These are phyloP conservation scores for Venturia canescens DNA, from an alignment of 1,140 invertebrate genomes.

Conservation along the genomic window DNA sequence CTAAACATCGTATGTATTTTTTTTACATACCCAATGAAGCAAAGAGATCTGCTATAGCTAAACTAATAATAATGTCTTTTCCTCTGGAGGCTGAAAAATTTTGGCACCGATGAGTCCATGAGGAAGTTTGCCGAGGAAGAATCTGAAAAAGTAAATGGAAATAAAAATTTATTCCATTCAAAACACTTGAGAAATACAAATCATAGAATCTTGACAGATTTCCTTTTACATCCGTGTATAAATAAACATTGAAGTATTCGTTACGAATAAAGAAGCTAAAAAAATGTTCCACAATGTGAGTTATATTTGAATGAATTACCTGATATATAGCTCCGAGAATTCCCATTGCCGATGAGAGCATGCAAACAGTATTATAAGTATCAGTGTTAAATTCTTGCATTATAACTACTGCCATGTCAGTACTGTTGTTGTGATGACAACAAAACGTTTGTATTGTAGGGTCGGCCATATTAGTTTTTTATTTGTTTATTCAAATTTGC, in stretches of 20 bases:
- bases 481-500: background rate
- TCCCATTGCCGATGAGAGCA: conserved; percentile 84
- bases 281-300: background rate
- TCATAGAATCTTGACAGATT: background rate
- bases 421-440: conserved; percentile 82
- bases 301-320: conserved; percentile 71
- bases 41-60: conserved; percentile 86
- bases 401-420: conserved; percentile 79
- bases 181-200: background rate
- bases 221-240: background rate
- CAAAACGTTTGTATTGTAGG: conserved; percentile 89
- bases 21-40: conserved; percentile 83
- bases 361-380: conserved; percentile 84
- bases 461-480: conserved; percentile 81
- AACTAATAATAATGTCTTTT: conserved; percentile 85
- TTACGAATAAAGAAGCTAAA: background rate
- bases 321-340: conserved; percentile 86
- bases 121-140: conserved; percentile 73
- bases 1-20: background rate
- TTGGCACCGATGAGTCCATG: conserved; percentile 75
- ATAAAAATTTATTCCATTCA: background rate
- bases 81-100: conserved; percentile 80
- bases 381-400: conserved; percentile 84
- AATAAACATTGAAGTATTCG: background rate
- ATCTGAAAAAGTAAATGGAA: conserved; percentile 69